Evolutionary conservation across 2,888 invertebrate species (phyloP), one percentile per base, ranked within the genome.

Genomic region (Stenotaenia linearis): DNA sequence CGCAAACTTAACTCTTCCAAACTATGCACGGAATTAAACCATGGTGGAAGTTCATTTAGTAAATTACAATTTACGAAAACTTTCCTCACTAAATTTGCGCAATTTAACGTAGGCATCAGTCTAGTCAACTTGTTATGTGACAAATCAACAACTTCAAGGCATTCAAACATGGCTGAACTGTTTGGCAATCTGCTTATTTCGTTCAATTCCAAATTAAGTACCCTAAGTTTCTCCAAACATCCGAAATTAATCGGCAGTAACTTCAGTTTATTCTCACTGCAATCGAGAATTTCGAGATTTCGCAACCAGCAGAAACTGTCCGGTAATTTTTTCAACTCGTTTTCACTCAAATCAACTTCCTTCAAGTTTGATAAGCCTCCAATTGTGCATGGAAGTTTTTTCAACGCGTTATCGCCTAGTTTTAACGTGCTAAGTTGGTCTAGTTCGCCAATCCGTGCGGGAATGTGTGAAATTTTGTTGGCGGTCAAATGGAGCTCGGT

Each of bases 161-260:
- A 25, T 0, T 40, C 1, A 18, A 78, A 28, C 6, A 21, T 21
- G 18, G 21, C 21, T 6, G 56, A 18, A 10, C 40, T 75, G 15
- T 80, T 76, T 4, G 80, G 80, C 25, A 80, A 32, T 7, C 9
- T 12, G 21, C 10, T 25, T 0, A 80, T 25, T 30, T 32, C 28
- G 28, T 80, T 80, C n/a, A 37, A 23, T 76, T 76, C 75, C 23
- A 80, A 30, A 61, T 80, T 76, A 15, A 80, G 75, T n/a, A 45
- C 50, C 30, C 74, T 30, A 21, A 80, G 74, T n/a, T 56, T 0
- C 10, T 18, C 45, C 18, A 80, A 75, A 9, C 40, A 18, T 6
- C 79, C 79, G 28, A 80, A 75, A 75, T 79, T 28, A 1, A 28
- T 32, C 4, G 80, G 79, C 12, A 80, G 15, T 5, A 7, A 21